These are phyloP conservation scores for Trachops cirrhosus DNA, from an alignment of 2,797 vertebrate species.

Conservation along the genomic window DNA sequence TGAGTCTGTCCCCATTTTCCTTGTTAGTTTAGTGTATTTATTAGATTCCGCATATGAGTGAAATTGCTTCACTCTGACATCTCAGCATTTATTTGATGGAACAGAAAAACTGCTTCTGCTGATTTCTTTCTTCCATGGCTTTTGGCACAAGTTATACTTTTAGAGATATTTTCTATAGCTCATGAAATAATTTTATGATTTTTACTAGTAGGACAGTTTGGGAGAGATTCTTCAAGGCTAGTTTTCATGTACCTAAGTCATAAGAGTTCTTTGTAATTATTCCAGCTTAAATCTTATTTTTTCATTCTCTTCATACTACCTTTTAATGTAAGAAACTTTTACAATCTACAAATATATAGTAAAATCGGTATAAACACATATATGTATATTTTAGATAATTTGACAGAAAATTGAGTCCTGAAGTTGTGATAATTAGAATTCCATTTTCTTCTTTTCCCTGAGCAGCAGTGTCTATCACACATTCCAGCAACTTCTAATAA, in stretches of 20 bases:
- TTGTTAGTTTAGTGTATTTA: neutral
- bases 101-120: neutral
- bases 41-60: neutral
- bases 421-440: neutral
- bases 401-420: neutral
- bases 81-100: constrained; percentile 34
- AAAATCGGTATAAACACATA: neutral
- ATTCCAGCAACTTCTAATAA: neutral
- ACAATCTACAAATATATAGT: neutral
- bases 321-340: neutral
- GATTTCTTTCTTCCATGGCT: constrained; percentile 47
- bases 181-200: constrained; percentile 11
- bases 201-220: constrained; percentile 7
- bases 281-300: neutral
- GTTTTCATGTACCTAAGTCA: neutral
- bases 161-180: neutral
- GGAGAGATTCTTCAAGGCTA: neutral
- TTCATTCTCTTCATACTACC: neutral
- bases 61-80: constrained; percentile 42
- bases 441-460: neutral
- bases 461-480: neutral
- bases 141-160: neutral
- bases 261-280: neutral
- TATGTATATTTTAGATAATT: neutral
- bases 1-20: neutral